Conservation (phyloP, 2,888 invertebrate species). For the Bombylius discolor region DNA sequence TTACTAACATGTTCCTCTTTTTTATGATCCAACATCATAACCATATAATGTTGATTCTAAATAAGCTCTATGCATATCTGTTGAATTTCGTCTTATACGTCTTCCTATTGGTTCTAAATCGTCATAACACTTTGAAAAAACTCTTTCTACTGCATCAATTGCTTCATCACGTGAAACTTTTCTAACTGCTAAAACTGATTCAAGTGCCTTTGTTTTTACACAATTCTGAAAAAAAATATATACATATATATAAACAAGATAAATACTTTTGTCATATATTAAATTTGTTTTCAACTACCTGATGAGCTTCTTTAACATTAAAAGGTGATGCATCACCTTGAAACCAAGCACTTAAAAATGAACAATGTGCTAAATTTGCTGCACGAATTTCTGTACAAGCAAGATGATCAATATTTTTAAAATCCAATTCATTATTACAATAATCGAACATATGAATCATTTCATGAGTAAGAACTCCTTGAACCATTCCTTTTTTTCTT, state of each 20-base stretch:
- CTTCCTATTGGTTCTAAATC: slow-evolving; percentile 88
- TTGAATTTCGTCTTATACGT: slow-evolving; percentile 57
- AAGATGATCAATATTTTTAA: slow-evolving; percentile 78
- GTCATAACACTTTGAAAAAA: slow-evolving; percentile 80
- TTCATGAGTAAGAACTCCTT: slow-evolving; percentile 78
- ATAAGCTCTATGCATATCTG: slow-evolving; percentile 62
- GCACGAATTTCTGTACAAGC: slow-evolving; percentile 94
- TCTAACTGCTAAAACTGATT: slow-evolving; percentile 71
- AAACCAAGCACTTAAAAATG: slow-evolving; percentile 64
- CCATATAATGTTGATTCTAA: slow-evolving; percentile 67
- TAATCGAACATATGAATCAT: slow-evolving; percentile 95
- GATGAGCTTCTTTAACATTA: slow-evolving; percentile 61
- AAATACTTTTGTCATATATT: neutral
- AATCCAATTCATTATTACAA: slow-evolving; percentile 78
- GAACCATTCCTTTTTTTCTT: slow-evolving; percentile 51
- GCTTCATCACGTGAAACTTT: slow-evolving; percentile 61
- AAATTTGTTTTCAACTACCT: slow-evolving; percentile 39
- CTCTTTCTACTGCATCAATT: slow-evolving; percentile 62
- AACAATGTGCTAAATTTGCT: slow-evolving; percentile 87
- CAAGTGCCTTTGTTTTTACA: slow-evolving; percentile 75
- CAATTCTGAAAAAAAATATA: slow-evolving; percentile 49
- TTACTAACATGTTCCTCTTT: too few relatives aligned
- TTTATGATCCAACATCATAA: slow-evolving; percentile 42
- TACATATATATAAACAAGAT: neutral
- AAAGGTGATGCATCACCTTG: slow-evolving; percentile 64